A percentile compares a stretch with the other conserved stretches of the same genome.
These are phyloP conservation scores for Cephalopholis sonnerati DNA, from an alignment of 2,113 vertebrate genomes.

Conservation along the genomic window DNA sequence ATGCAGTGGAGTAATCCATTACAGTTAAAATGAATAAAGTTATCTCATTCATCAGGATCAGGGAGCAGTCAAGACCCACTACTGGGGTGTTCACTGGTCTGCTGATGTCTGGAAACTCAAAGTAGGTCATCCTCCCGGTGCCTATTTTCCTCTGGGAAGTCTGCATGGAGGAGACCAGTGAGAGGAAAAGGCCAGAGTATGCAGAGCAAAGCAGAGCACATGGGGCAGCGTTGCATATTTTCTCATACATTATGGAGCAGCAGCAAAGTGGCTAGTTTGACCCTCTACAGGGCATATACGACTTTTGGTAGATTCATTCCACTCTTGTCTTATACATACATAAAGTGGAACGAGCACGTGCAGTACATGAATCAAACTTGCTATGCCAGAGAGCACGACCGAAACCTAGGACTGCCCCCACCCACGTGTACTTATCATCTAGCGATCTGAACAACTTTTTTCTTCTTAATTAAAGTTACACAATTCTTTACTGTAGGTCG, in stretches of 20 bases:
- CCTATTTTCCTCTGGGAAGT: not conserved
- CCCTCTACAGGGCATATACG: not conserved
- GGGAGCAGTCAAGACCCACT: not conserved
- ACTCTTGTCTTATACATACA: not conserved
- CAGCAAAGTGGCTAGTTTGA: not conserved
- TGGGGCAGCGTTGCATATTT: no score
- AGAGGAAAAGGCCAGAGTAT: not conserved
- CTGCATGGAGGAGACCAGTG: not conserved
- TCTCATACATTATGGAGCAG: no score
- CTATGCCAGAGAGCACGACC: not conserved
- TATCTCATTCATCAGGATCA: not conserved
- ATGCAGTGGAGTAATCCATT: not conserved
- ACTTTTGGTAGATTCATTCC: not conserved
- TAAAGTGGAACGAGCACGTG: not conserved
- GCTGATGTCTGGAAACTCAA: not conserved
- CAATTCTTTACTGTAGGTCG: not conserved
- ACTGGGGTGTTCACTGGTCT: not conserved
- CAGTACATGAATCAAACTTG: not conserved
- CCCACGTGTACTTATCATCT: not conserved
- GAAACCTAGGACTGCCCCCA: not conserved
- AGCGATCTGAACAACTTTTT: not conserved
- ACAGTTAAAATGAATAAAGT: not conserved
- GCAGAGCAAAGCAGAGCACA: not conserved
- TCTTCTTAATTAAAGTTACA: not conserved
- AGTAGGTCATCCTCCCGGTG: not conserved